A percentile compares a stretch with the other conserved stretches of the same genome.
phyloP scores from a whole-genome alignment of 2,888 invertebrate genomes.

The Copidosoma aretas region DNA sequence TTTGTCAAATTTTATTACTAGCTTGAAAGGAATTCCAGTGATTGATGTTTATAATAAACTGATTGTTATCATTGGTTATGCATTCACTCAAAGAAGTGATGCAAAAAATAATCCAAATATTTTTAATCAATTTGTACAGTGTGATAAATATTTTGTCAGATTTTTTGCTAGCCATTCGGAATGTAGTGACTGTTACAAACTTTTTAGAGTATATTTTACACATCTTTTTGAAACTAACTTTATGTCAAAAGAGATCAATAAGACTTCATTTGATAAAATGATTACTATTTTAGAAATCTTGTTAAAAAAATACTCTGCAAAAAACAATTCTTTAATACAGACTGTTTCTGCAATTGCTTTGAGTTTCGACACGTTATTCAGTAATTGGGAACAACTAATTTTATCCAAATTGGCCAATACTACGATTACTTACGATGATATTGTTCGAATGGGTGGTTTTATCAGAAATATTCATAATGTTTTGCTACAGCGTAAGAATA shows the following conservation, averaged over 20 bases:
- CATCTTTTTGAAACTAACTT: conserved; percentile 40
- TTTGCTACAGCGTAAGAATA: conserved; percentile 29
- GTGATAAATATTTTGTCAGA: conserved; percentile 24
- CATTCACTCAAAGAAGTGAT: conserved; percentile 34
- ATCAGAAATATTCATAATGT: conserved; percentile 35
- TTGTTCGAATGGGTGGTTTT: conserved; percentile 41
- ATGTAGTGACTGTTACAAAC: conserved; percentile 36
- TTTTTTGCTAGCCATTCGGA: conserved; percentile 2
- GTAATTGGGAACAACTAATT: conserved; percentile 46
- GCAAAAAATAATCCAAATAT: conserved; percentile 28
- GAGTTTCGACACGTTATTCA: conserved; percentile 43
- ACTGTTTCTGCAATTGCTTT: conserved; percentile 36
- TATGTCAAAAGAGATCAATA: conserved; percentile 40
- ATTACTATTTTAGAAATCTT: conserved; percentile 21
- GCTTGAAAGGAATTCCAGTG: conserved; percentile 13
- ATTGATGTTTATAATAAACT: conserved; percentile 18
- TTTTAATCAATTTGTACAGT: conserved; percentile 27
- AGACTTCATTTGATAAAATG: conserved; percentile 30
- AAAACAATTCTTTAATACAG: conserved; percentile 36
- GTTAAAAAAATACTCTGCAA: conserved; percentile 33
- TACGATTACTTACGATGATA: conserved; percentile 37
- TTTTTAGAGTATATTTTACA: conserved; percentile 41
- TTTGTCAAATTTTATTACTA: conserved; percentile 20
- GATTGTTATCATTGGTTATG: conserved; percentile 18
- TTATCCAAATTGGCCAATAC: conserved; percentile 24